Conservation (phyloP, 2,797 vertebrate genomes). For the Synaphobranchus kaupii region DNA sequence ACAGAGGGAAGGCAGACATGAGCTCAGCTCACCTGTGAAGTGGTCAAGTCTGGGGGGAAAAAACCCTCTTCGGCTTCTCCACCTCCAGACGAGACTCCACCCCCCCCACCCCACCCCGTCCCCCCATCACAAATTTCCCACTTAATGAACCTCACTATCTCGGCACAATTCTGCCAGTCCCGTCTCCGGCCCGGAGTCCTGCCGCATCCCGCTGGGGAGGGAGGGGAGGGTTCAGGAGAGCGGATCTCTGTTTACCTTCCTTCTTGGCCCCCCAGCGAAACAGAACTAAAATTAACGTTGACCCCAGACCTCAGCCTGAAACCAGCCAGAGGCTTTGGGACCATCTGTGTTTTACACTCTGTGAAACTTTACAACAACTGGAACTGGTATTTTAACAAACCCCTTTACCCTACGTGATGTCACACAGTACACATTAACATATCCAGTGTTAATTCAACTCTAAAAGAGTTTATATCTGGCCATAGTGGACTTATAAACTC, state of each 20-base stretch:
- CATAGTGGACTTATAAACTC: no score
- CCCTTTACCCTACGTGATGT: neutral
- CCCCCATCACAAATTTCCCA: constrained; percentile 39
- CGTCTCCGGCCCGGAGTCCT: neutral
- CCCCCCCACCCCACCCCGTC: constrained; percentile 31
- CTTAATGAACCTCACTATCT: constrained; percentile 53
- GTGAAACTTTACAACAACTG: neutral
- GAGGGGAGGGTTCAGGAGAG: constrained; percentile 47
- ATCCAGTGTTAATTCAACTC: no score
- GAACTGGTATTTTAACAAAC: neutral
- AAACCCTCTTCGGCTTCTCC: constrained; percentile 46
- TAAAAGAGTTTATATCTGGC: no score
- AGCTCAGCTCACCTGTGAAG: constrained; percentile 4
- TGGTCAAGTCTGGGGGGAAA: neutral
- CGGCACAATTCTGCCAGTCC: constrained; percentile 51
- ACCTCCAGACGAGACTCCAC: constrained; percentile 48
- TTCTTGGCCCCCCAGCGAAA: neutral
- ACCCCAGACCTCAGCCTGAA: neutral
- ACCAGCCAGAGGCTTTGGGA: neutral
- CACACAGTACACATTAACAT: no score
- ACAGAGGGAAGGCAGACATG: neutral
- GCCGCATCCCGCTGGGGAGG: constrained; percentile 48
- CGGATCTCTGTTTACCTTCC: constrained; percentile 43
- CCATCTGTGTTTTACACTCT: neutral
- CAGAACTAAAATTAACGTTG: neutral